These are phyloP conservation scores for Hiodon tergisus DNA, from an alignment of 2,113 vertebrate species.

Conservation along the genomic window DNA sequence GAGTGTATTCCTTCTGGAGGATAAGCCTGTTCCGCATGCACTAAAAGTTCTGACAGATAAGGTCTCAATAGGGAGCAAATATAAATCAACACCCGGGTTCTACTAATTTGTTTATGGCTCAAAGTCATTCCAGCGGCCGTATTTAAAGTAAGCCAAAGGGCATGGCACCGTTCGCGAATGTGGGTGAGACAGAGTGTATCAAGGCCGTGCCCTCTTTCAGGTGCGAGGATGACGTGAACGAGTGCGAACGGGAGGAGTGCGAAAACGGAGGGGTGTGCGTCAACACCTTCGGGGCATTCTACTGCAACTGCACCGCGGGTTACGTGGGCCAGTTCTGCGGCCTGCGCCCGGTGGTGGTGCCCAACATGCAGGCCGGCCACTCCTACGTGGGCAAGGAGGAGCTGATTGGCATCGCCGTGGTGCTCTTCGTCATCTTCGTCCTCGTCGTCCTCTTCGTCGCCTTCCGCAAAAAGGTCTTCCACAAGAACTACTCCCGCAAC, in stretches of 20 bases:
- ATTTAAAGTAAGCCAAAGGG: neutral
- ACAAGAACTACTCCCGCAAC: conserved; percentile 89
- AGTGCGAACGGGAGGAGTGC: conserved; percentile 86
- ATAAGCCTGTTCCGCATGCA: neutral
- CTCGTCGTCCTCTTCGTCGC: conserved; percentile 82
- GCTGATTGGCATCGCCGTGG: conserved; percentile 84
- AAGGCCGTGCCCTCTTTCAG: conserved; percentile 50
- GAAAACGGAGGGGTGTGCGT: conserved; percentile 87
- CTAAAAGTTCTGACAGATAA: conserved; percentile 4
- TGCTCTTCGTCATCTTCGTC: conserved; percentile 82
- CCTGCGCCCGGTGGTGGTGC: conserved; percentile 85
- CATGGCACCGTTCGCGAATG: neutral
- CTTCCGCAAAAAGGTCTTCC: conserved; percentile 93
- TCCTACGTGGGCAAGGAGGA: conserved; percentile 90
- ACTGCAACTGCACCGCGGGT: conserved; percentile 89
- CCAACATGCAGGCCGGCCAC: conserved; percentile 92
- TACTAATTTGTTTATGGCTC: conserved; percentile 7
- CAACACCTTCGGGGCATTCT: conserved; percentile 88
- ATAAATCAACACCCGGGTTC: neutral
- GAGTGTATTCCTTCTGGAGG: neutral
- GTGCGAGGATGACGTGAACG: conserved; percentile 88
- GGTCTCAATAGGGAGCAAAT: neutral
- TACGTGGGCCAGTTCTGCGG: conserved; percentile 84
- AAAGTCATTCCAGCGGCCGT: neutral
- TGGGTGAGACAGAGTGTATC: neutral